Evolutionary conservation across 2,888 invertebrate genomes (phyloP).

Genomic region (Danaus chrysippus): DNA sequence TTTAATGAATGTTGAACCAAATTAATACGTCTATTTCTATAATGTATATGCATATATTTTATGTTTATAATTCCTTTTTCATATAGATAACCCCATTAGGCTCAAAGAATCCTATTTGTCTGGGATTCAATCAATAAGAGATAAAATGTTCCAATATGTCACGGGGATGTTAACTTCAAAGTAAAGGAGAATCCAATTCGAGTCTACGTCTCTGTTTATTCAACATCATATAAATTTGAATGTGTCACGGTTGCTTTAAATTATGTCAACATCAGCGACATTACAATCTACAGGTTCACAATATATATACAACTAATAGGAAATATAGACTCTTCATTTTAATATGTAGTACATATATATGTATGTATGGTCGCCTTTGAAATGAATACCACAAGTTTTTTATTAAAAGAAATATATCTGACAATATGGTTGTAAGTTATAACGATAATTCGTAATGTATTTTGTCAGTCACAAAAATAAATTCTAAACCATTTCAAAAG

Average conservation of each 20-base stretch:
- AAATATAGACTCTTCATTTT: no score
- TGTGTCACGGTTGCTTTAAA: slow-evolving; percentile 19
- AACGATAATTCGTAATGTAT: no score
- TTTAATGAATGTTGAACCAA: background rate
- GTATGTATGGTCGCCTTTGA: no score
- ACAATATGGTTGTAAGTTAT: no score
- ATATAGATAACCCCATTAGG: background rate
- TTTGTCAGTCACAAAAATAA: no score
- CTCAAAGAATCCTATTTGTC: background rate
- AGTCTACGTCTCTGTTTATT: slow-evolving; percentile 14
- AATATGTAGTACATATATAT: no score
- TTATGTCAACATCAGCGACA: slow-evolving; percentile 19
- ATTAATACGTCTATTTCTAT: no score
- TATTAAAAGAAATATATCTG: no score
- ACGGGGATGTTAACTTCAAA: background rate
- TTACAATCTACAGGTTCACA: slow-evolving; percentile 12
- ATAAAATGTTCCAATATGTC: slow-evolving; percentile 3
- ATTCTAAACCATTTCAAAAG: no score
- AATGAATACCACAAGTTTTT: no score
- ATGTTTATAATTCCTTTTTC: background rate
- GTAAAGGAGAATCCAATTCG: background rate
- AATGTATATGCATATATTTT: no score
- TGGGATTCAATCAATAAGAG: background rate
- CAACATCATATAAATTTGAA: slow-evolving; percentile 21
- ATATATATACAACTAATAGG: no score